A percentile compares a stretch with the other conserved stretches of the same genome.
These are phyloP conservation scores for Tychaedon coryphoeus DNA, from an alignment of 2,113 vertebrate species.

Conservation along the genomic window DNA sequence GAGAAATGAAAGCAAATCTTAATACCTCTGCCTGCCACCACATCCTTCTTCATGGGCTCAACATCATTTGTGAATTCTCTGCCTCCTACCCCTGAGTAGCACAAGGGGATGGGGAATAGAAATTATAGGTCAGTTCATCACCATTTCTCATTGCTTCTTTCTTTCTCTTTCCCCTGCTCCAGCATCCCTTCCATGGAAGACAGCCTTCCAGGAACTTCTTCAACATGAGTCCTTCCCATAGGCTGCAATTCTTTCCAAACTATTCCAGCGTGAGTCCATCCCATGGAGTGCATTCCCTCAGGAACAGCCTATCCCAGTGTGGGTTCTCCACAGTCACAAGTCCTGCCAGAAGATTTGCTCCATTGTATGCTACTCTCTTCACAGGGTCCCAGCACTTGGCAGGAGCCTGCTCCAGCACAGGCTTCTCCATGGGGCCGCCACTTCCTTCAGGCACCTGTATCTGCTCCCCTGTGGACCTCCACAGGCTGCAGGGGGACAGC, in stretches of 20 bases:
- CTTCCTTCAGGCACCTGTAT: background rate
- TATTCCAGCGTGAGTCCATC: background rate
- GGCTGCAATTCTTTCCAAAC: background rate
- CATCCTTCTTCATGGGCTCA: background rate
- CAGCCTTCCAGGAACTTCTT: background rate
- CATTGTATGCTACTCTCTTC: background rate
- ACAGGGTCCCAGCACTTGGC: too few relatives aligned
- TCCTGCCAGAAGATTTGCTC: background rate
- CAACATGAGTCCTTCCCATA: background rate
- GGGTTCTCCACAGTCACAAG: background rate
- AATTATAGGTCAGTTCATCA: background rate
- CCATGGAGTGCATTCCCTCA: background rate
- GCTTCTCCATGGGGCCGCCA: background rate
- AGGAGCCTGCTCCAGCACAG: background rate
- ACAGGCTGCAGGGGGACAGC: background rate
- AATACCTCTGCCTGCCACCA: fast-evolving
- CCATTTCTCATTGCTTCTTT: background rate
- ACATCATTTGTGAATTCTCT: background rate
- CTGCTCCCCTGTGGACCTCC: background rate
- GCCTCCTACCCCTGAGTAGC: fast-evolving
- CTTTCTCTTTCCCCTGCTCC: background rate
- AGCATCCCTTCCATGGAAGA: background rate
- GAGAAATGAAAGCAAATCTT: background rate
- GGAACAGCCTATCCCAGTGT: background rate
- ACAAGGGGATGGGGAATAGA: background rate